Percentiles rank a stretch among this genome's conserved stretches.
Conservation (phyloP, 2,888 invertebrate species). For the Drosophila histrio region DNA sequence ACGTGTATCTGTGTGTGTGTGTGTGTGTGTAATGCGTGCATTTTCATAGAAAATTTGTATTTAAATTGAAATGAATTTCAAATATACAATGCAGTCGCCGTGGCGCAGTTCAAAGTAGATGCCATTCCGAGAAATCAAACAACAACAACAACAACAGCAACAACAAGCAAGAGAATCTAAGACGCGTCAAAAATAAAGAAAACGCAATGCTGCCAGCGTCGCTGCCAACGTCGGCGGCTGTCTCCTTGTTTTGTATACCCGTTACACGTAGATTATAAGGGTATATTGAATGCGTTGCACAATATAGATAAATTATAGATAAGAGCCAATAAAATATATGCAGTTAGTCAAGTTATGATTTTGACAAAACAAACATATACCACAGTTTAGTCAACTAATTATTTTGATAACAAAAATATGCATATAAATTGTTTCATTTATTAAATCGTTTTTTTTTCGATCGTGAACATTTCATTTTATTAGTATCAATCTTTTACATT, state of each 20-base stretch:
- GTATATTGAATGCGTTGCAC: not conserved
- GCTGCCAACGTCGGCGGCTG: slow-evolving; percentile 4
- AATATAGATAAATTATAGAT: no score
- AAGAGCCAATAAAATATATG: no score
- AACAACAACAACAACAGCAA: slow-evolving; percentile 23
- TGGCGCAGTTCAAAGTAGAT: slow-evolving; percentile 73
- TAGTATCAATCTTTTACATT: no score
- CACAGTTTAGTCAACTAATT: no score
- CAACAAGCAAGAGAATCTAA: slow-evolving; percentile 62
- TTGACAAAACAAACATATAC: no score
- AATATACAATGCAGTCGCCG: slow-evolving; percentile 74
- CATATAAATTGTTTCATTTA: no score
- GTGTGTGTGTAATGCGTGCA: slow-evolving; percentile 67
- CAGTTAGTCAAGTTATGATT: no score
- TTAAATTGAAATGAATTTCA: slow-evolving; percentile 79
- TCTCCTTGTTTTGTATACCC: slow-evolving; percentile 44
- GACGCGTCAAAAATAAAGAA: slow-evolving; percentile 76
- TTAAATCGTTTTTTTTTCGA: no score
- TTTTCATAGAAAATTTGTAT: slow-evolving; percentile 80
- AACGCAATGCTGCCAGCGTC: slow-evolving; percentile 33
- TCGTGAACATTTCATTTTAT: no score
- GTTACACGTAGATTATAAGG: not conserved
- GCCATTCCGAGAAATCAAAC: slow-evolving; percentile 76
- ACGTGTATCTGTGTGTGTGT: slow-evolving; percentile 18
- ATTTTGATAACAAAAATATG: no score